phyloP scores from a whole-genome alignment of 2,113 vertebrate species.

The Ceyx cyanopectus region DNA sequence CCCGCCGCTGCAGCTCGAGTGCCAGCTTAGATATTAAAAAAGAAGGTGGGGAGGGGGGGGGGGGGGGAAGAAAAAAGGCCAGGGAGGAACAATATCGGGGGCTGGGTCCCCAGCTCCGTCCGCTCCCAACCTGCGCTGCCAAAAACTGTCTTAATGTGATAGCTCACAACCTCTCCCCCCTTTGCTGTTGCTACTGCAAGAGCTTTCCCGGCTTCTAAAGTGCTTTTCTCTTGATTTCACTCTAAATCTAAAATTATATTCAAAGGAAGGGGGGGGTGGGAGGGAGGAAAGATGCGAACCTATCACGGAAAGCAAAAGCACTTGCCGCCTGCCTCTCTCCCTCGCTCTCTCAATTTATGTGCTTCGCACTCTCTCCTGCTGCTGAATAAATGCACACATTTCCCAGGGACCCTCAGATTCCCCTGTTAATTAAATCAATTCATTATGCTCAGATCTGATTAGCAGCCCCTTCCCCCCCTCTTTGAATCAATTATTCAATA shows the following conservation, averaged over 20 bases:
- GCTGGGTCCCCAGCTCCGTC: slow-evolving; percentile 25
- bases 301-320: slow-evolving; percentile 85
- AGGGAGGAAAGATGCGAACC: slow-evolving; percentile 76
- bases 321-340: slow-evolving; percentile 82
- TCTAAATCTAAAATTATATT: slow-evolving; percentile 92
- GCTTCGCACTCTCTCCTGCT: slow-evolving; percentile 86
- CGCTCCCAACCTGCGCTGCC: slow-evolving; percentile 73
- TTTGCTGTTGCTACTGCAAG: slow-evolving; percentile 75
- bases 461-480: slow-evolving; percentile 97
- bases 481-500: slow-evolving; percentile 99
- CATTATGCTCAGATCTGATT: slow-evolving; percentile 99
- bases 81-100: neutral
- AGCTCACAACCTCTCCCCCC: slow-evolving; percentile 78
- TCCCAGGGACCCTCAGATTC: slow-evolving; percentile 98
- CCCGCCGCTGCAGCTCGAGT: slow-evolving; percentile 25
- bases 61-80: neutral
- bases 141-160: slow-evolving; percentile 77
- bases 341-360: slow-evolving; percentile 87
- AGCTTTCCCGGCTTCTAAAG: slow-evolving; percentile 80
- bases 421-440: slow-evolving; percentile 99
- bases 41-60: neutral
- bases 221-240: slow-evolving; percentile 88
- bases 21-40: slow-evolving; percentile 22
- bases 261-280: slow-evolving; percentile 82
- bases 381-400: slow-evolving; percentile 92